phyloP scores from a whole-genome alignment of 2,888 invertebrate species.

The Antitype chi region DNA sequence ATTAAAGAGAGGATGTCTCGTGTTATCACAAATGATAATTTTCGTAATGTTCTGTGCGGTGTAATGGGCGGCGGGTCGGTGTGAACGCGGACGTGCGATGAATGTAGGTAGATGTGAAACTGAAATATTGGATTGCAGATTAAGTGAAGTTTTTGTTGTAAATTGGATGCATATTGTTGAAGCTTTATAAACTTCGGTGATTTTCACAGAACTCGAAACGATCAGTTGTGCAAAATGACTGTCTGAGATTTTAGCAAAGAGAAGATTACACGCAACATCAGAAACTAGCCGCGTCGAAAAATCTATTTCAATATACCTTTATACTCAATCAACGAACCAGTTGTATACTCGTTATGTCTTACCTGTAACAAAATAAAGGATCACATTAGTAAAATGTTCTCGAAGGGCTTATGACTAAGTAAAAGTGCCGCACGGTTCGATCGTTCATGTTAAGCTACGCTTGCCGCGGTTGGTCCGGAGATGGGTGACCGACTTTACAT shows the following conservation, averaged over 20 bases:
- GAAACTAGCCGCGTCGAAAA: not conserved
- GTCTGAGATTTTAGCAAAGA: not conserved
- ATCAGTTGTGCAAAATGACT: not conserved
- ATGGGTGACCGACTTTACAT: no score
- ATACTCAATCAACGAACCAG: not conserved
- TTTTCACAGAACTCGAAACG: conserved; percentile 2
- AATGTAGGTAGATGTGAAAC: conserved; percentile 60
- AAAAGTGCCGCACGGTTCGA: no score
- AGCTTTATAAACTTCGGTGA: conserved; percentile 4
- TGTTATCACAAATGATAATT: conserved; percentile 73
- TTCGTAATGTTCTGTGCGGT: conserved; percentile 64
- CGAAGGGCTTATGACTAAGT: no score
- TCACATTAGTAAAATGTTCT: not conserved
- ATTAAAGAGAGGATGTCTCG: conserved; percentile 71
- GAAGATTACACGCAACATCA: not conserved
- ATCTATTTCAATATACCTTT: not conserved
- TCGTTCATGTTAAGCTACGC: no score
- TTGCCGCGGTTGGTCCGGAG: no score
- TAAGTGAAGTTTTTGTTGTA: conserved; percentile 52
- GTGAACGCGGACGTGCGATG: conserved; percentile 56
- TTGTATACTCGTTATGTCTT: not conserved
- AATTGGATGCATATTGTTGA: conserved; percentile 43
- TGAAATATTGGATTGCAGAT: conserved; percentile 65
- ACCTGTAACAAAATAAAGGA: conserved; percentile 41
- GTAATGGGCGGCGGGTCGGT: conserved; percentile 56